Evolutionary conservation across 92 coral and sea anemone genomes (phyloP).

Genomic region (Epizoanthus fatuus): DNA sequence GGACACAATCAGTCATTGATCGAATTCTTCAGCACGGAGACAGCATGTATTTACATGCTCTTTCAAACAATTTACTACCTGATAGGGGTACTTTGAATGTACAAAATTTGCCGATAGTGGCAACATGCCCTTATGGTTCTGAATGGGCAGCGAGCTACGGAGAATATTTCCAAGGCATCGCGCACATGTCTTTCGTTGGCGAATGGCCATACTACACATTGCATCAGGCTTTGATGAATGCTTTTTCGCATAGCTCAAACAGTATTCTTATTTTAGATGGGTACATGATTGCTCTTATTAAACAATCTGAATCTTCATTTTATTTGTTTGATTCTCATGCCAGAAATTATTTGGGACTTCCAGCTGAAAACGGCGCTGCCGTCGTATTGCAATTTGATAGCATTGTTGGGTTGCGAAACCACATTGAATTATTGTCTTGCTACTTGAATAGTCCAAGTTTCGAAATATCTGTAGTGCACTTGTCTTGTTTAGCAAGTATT

Average conservation of each 20-base stretch:
- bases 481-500: conserved; percentile 1
- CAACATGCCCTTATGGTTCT: conserved; percentile 23
- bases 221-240: conserved; percentile 30
- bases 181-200: conserved; percentile 27
- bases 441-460: conserved; percentile 10
- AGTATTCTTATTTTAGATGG: conserved; percentile 26
- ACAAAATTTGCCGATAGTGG: conserved; percentile 19
- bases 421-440: conserved; percentile 5
- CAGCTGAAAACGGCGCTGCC: conserved; percentile 24
- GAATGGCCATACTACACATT: conserved; percentile 32
- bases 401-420: conserved; percentile 6
- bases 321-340: conserved; percentile 26
- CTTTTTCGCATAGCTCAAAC: conserved; percentile 18
- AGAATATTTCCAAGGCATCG: conserved; percentile 13
- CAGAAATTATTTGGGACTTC: conserved; percentile 14
- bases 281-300: conserved; percentile 20
- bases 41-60: too few relatives aligned
- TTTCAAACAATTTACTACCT: not conserved
- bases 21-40: too few relatives aligned
- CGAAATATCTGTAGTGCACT: conserved; percentile 9
- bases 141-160: conserved; percentile 19
- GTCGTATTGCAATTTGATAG: conserved; percentile 16
- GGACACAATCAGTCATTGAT: too few relatives aligned
- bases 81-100: conserved; percentile 7
- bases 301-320: conserved; percentile 16